phyloP scores from a whole-genome alignment of 2,797 vertebrate genomes.

The Ibycter americanus region DNA sequence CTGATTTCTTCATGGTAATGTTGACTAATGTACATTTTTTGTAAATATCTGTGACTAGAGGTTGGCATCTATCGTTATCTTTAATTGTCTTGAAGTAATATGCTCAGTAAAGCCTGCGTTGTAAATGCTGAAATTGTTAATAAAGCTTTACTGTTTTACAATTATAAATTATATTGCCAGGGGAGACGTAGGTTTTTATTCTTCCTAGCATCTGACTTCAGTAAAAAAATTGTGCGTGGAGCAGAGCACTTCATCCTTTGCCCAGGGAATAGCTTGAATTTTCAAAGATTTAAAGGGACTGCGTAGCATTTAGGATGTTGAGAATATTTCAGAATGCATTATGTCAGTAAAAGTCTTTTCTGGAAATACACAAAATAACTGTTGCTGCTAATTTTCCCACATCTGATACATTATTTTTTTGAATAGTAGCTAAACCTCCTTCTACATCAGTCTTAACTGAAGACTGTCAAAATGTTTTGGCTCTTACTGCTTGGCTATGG shows the following conservation, averaged over 20 bases:
- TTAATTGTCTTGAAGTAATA: background rate
- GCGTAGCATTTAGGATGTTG: background rate
- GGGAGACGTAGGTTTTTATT: background rate
- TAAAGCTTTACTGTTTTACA: slow-evolving; percentile 10
- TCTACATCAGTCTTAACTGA: background rate
- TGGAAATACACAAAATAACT: background rate
- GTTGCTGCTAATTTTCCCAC: background rate
- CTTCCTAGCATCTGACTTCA: background rate
- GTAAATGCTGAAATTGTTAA: background rate
- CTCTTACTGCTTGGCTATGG: background rate
- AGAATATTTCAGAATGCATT: background rate
- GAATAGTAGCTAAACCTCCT: background rate
- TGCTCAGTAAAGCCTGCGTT: background rate
- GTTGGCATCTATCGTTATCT: background rate
- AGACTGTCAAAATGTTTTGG: background rate
- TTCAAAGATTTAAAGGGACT: background rate
- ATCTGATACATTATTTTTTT: background rate
- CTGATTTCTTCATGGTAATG: background rate
- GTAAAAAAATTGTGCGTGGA: background rate
- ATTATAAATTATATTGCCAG: background rate
- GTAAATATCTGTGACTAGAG: background rate
- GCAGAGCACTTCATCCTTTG: background rate
- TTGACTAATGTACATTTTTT: background rate
- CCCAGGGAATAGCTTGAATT: background rate
- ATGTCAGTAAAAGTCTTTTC: background rate